Evolutionary conservation across 2,888 invertebrate species (phyloP), one percentile per base, ranked within the genome.

Genomic region (Trichogramma evanescens): DNA sequence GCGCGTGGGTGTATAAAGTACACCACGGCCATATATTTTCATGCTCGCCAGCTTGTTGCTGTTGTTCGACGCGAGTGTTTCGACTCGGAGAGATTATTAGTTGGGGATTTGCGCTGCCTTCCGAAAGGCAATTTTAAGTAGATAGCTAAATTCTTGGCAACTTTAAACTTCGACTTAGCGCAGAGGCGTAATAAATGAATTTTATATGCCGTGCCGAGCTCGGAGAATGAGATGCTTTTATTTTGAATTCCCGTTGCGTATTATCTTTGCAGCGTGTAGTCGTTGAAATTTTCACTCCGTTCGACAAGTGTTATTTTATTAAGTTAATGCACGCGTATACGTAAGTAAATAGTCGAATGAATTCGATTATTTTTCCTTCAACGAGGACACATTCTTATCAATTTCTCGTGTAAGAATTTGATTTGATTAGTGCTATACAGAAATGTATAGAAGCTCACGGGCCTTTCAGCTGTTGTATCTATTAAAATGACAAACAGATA

Each of bases 71-170:
- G 6, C 40, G 8, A 40, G 39, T 26, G 38, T 13, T 39, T 50
- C 26, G 38, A 50, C 43, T 52, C 51, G 41, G 26, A 26, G 26
- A 41, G 54, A 56, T 58, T 61, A 61, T 61, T 51, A 54, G 50
- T 42, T 5, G 13, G 42, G 13, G 39, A 13, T 48, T 13, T 7
- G 50, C 3, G 26, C 26, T 26, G 26, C 26, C 26, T 26, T 26
- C 26, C 26, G 26, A 26, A 54, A 51, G 51, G 56, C 60, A 56
- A 61, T 61, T 61, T 56, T 61, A 61, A 56, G 60, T 53, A 56
- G 39, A 13, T 51, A 46, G 53, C 46, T 50, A 39, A 61, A 61
- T 61, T 61, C 54, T 61, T 50, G 50, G 3, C n/a, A 54, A 56
- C 52, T 60, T 60, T 53, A 40, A 45, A 13, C 8, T n/a, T 8